Conservation (phyloP, 2,797 vertebrate species). For the Enoplosus armatus region DNA sequence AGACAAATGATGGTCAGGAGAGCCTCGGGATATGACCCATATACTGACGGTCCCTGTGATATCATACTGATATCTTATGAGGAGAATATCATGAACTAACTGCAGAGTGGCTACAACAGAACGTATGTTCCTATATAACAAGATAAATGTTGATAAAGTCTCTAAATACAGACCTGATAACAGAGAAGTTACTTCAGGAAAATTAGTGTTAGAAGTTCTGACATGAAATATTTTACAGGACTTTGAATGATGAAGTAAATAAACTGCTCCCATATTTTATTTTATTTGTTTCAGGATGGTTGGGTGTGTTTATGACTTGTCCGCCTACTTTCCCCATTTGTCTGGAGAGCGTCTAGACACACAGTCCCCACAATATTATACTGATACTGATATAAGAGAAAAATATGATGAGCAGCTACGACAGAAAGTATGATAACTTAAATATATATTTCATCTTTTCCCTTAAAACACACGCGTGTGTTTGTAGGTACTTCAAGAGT, state of each 20-base stretch:
- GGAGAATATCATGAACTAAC: background rate
- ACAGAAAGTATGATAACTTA: background rate
- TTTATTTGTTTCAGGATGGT: no score
- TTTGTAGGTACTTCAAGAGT: conserved; percentile 90
- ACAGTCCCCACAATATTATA: no score
- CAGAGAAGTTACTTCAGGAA: no score
- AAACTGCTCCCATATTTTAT: no score
- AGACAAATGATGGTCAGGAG: background rate
- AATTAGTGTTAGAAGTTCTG: no score
- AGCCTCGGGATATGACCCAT: background rate
- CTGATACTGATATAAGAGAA: no score
- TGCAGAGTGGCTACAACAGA: background rate
- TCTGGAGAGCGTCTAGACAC: no score
- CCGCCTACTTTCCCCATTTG: no score
- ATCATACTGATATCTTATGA: background rate
- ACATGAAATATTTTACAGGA: no score
- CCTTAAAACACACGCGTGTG: background rate
- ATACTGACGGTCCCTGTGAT: background rate
- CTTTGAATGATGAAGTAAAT: no score
- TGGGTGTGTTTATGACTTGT: no score
- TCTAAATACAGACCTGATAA: background rate
- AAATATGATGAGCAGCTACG: no score
- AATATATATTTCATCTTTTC: background rate
- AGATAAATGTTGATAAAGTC: background rate
- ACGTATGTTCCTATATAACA: background rate